These are phyloP conservation scores for Taurulus bubalis DNA, from an alignment of 2,113 vertebrate genomes.

Conservation along the genomic window DNA sequence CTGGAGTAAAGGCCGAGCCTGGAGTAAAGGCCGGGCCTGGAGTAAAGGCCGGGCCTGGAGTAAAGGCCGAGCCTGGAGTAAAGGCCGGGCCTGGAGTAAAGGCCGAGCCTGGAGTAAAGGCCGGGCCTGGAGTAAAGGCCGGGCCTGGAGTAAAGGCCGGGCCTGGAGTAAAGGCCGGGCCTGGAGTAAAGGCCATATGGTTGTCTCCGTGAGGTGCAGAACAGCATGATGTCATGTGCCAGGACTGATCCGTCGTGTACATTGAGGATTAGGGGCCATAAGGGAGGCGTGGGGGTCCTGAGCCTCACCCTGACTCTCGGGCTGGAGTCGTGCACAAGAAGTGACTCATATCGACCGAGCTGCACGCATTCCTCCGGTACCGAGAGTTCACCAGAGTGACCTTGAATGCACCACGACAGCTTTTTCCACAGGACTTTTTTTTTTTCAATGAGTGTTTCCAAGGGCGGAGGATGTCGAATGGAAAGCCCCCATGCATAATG, in stretches of 20 bases:
- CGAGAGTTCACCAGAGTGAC: background rate
- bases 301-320: too few relatives aligned
- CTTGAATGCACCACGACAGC: background rate
- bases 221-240: background rate
- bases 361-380: background rate
- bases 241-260: background rate
- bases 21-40: too few relatives aligned
- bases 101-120: too few relatives aligned
- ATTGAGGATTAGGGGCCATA: background rate
- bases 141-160: background rate
- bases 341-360: background rate
- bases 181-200: background rate
- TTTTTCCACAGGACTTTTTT: background rate
- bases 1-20: too few relatives aligned
- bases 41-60: too few relatives aligned
- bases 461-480: background rate
- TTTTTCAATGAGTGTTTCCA: too few relatives aligned
- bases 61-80: too few relatives aligned
- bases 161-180: too few relatives aligned
- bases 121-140: too few relatives aligned
- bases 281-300: too few relatives aligned
- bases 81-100: too few relatives aligned
- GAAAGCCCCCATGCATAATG: background rate
- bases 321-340: background rate
- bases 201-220: conserved; percentile 2